phyloP scores from a whole-genome alignment of 2,888 invertebrate genomes.

The Agrotis exclamationis region DNA sequence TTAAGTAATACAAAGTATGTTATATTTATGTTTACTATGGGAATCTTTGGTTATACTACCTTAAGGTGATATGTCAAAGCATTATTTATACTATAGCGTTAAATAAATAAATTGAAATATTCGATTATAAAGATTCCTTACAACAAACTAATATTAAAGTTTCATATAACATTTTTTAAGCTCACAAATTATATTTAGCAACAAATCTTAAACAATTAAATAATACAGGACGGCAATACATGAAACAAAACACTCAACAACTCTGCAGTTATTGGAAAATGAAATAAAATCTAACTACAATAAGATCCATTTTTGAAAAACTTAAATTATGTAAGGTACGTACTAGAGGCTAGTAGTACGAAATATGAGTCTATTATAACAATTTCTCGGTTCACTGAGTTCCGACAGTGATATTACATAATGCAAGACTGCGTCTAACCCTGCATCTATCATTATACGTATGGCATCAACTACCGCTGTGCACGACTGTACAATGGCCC shows the following conservation, averaged over 20 bases:
- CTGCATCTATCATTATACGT: conserved; percentile 10
- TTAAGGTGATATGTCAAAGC: background rate
- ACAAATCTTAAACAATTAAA: conserved; percentile 2
- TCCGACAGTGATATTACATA: conserved; percentile 30
- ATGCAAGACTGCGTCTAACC: conserved; percentile 11
- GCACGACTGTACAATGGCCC: conserved; percentile 42
- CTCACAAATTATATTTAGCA: conserved; percentile 16
- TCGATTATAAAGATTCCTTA: background rate
- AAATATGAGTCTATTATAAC: conserved; percentile 35
- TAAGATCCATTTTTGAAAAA: conserved; percentile 6
- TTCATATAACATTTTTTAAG: conserved; percentile 3
- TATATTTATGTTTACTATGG: background rate
- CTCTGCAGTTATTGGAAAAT: conserved; percentile 12
- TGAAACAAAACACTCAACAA: conserved; percentile 6
- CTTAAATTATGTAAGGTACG: background rate
- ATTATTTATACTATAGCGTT: background rate
- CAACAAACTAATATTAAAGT: too few relatives aligned
- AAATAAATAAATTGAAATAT: too few relatives aligned
- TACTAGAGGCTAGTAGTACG: conserved; percentile 17
- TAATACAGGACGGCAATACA: conserved; percentile 58
- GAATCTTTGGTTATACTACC: conserved; percentile 22
- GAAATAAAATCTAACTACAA: background rate
- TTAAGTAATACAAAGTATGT: conserved; percentile 48
- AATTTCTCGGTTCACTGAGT: conserved; percentile 43
- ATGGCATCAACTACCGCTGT: conserved; percentile 24